phyloP scores from a whole-genome alignment of 1,140 invertebrate species.

The Drosophila baimaii region DNA sequence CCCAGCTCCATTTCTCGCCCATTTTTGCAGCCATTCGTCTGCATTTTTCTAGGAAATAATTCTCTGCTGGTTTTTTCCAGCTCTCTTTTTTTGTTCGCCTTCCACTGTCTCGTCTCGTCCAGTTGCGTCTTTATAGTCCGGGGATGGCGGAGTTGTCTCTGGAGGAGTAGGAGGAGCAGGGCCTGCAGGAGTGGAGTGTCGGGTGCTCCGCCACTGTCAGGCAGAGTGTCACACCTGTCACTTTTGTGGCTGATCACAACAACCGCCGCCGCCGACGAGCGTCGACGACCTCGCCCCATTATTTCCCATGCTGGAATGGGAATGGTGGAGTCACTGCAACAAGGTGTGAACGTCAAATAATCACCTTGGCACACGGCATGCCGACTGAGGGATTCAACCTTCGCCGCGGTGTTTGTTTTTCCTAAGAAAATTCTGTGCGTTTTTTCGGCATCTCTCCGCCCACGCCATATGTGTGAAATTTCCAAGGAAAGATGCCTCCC shows the following conservation, averaged over 20 bases:
- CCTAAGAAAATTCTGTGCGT: constrained; percentile 64
- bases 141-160: constrained; percentile 30
- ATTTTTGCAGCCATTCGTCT: constrained; percentile 50
- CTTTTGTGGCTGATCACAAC: constrained; percentile 80
- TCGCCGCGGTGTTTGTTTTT: constrained; percentile 60
- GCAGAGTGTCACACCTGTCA: constrained; percentile 77
- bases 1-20: constrained; percentile 17
- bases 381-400: constrained; percentile 23
- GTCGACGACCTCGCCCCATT: constrained; percentile 52
- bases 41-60: constrained; percentile 75
- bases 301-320: constrained; percentile 1
- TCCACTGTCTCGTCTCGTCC: constrained; percentile 60
- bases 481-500: constrained; percentile 53
- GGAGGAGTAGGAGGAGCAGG: constrained; percentile 13
- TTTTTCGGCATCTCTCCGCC: constrained; percentile 27
- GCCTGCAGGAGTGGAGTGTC: constrained; percentile 10
- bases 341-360: constrained; percentile 82
- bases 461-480: constrained; percentile 69
- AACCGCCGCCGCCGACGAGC: constrained; percentile 70
- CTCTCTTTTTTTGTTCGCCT: constrained; percentile 42
- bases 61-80: constrained; percentile 52
- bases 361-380: constrained; percentile 71
- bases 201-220: constrained; percentile 43
- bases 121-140: constrained; percentile 75
- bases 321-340: constrained; percentile 44